Evolutionary conservation across 2,888 invertebrate species (phyloP), one percentile per base, ranked within the genome.

Genomic region (Volucella bombylans): DNA sequence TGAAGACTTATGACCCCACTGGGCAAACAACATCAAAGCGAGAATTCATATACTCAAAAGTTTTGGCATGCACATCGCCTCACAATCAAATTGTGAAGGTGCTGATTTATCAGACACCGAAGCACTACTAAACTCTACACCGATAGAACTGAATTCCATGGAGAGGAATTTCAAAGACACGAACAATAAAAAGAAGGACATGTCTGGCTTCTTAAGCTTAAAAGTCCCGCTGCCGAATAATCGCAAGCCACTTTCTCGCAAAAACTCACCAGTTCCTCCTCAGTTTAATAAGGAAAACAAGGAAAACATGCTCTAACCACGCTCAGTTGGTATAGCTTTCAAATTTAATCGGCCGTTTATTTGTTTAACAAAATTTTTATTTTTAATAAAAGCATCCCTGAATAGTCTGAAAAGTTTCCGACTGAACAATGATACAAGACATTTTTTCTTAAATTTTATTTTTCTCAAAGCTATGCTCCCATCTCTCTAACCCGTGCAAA

Each of bases 1-100:
- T 92, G 1, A 89, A 90, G 74, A 90, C 89, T 0, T 92, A 92
- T 76, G 87, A 89, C 4, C 88, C 91, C 10, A 92, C 92, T 4
- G 92, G 96, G 23, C 89, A 92, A 59, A 97, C 97, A 0, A 96
- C 96, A 0, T 92, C 92, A 0, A 94, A 95, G 55, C 92, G 92
- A 65, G 93, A 94, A 49, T 96, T 94, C 90, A 89, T 90, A 0
- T 96, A 94, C 92, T 95, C 96, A 11, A 93, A 94, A 47, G 86
- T 89, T 12, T 90, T 96, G 87, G 93, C 92, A 0, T 92, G 93
- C 82, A 96, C 96, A 0, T 96, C 96, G 0, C 95, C 96, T 0
- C 95, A 95, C 89, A 94, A 94, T 18, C 91, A 93, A 0, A 93
- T 96, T 41, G 92, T 96, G 31, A 92, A 93, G 89, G 88, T 8